These are phyloP conservation scores for Silvanus unidentatus DNA, from an alignment of 2,888 invertebrate genomes.

Conservation along the genomic window DNA sequence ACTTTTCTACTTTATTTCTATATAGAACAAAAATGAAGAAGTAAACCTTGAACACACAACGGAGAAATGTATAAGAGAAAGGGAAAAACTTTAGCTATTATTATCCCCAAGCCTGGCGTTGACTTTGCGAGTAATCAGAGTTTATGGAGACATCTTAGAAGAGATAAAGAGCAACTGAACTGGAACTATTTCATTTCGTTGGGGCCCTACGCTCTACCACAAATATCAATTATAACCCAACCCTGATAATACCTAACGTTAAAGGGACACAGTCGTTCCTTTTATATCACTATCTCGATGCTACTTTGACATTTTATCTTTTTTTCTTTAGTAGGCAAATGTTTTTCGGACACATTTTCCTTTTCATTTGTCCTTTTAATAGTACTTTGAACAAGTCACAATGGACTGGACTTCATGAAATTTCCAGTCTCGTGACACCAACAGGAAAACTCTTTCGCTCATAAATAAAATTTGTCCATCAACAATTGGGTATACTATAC, in stretches of 20 bases:
- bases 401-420: too few relatives aligned
- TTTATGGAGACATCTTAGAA: constrained; percentile 45
- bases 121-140: constrained; percentile 40
- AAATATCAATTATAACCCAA: constrained; percentile 44
- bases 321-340: constrained; percentile 3
- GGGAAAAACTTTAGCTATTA: constrained; percentile 31
- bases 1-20: too few relatives aligned
- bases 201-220: constrained; percentile 35
- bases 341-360: neutral
- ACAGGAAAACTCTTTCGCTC: too few relatives aligned
- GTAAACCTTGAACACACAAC: neutral
- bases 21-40: too few relatives aligned
- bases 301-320: neutral
- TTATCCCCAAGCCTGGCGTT: constrained; percentile 26
- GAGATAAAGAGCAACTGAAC: constrained; percentile 44
- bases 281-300: constrained; percentile 19
- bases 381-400: neutral
- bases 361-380: neutral
- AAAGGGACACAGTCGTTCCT: constrained; percentile 23
- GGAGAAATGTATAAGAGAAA: constrained; percentile 16
- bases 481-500: too few relatives aligned
- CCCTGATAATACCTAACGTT: constrained; percentile 30
- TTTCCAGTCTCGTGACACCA: too few relatives aligned
- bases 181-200: constrained; percentile 42
- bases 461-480: too few relatives aligned